A percentile compares a stretch with the other conserved stretches of the same genome.
Conservation (phyloP, 2,888 invertebrate species). For the Macrosoma leucophasiata region DNA sequence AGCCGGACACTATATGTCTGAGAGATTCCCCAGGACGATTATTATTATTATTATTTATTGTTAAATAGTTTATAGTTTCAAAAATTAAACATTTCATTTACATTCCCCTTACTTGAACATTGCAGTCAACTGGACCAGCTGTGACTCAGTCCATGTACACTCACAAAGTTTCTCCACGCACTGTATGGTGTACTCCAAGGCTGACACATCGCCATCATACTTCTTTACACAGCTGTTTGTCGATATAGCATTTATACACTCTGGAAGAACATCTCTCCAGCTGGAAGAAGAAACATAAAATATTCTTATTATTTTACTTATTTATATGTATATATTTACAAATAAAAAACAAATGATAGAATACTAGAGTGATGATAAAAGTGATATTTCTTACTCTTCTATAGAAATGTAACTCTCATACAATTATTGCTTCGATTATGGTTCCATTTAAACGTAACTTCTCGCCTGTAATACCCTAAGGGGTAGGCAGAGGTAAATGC, state of each 20-base stretch:
- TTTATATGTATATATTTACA: background rate
- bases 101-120: conserved; percentile 81
- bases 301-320: background rate
- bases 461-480: too few species aligned
- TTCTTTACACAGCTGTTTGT: conserved; percentile 70
- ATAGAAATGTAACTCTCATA: too few species aligned
- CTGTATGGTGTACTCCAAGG: conserved; percentile 76
- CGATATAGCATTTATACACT: conserved; percentile 72
- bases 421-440: too few species aligned
- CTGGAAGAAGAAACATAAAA: conserved; percentile 42
- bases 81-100: too few species aligned
- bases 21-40: too few species aligned
- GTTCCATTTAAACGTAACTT: too few species aligned
- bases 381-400: too few species aligned
- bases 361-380: too few species aligned
- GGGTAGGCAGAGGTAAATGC: too few species aligned
- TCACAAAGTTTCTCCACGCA: conserved; percentile 77
- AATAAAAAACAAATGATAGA: background rate
- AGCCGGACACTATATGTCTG: too few species aligned
- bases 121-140: conserved; percentile 77
- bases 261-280: conserved; percentile 82
- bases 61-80: background rate
- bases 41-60: too few species aligned
- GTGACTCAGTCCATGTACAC: conserved; percentile 74
- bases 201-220: conserved; percentile 75